phyloP scores from a whole-genome alignment of 2,888 invertebrate genomes.

The Cenopis cana region DNA sequence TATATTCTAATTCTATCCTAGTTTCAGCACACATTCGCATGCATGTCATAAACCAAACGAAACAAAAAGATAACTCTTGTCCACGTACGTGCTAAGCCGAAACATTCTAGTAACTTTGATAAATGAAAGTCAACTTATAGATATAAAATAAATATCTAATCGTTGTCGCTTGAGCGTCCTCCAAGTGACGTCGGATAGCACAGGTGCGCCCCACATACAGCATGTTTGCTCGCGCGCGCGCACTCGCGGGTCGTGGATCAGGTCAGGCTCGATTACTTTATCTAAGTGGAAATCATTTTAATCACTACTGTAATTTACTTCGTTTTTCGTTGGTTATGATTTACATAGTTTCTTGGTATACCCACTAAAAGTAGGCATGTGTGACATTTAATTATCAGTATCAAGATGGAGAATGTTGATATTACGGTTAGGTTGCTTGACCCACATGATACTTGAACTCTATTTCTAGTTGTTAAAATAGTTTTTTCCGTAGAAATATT shows the following conservation, averaged over 20 bases:
- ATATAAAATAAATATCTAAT: conserved; percentile 27
- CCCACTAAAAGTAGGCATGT: too few species aligned
- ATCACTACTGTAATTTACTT: conserved; percentile 1
- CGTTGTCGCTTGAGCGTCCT: conserved; percentile 51
- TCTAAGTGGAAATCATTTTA: conserved; percentile 8
- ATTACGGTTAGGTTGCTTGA: too few species aligned
- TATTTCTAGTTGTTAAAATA: neutral
- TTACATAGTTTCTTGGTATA: too few species aligned
- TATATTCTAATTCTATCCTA: too few species aligned
- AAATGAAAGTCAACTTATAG: conserved; percentile 32
- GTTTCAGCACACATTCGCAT: too few species aligned
- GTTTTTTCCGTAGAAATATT: too few species aligned
- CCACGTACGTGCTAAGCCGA: neutral
- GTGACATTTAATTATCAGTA: too few species aligned
- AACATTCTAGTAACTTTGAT: neutral
- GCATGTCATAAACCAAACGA: too few species aligned
- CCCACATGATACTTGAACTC: neutral
- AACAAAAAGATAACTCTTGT: neutral
- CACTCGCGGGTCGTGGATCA: neutral
- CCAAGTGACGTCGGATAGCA: conserved; percentile 66
- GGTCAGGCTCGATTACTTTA: conserved; percentile 27
- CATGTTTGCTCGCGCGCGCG: conserved; percentile 55
- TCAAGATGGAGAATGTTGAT: too few species aligned
- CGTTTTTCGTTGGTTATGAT: neutral
- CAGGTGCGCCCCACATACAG: conserved; percentile 74